Evolutionary conservation across 2,888 invertebrate genomes (phyloP), one percentile per base, ranked within the genome.

Genomic region (Coelinius sp.): DNA sequence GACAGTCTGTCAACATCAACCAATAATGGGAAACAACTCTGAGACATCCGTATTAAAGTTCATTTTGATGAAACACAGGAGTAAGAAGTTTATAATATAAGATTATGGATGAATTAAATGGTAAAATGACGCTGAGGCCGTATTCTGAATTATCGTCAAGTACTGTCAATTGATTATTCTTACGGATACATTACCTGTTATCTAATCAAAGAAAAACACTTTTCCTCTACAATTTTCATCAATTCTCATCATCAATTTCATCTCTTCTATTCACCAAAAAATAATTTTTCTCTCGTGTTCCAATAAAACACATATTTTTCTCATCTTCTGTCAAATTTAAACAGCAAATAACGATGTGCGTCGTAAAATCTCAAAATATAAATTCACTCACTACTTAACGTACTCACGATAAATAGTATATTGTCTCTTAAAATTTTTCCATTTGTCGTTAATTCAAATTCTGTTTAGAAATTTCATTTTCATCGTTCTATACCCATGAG

Each of bases 271-370:
- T n/a, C n/a, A n/a, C n/a, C n/a, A n/a, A n/a, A n/a, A n/a, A 56
- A 31, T 22, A 8, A 24, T 52, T 24, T 24, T 27, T n/a, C 31
- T 35, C 17, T 35, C n/a, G n/a, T 27, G 7, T 8, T 27, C 31
- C 31, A n/a, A 59, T 59, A 20, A 59, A 35, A 59, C 12, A 41
- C n/a, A 41, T 41, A 49, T 20, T 49, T 59, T 20, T 56, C 59
- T 59, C 59, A 20, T 20, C 59, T 31, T 6, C 14, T 20, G 3
- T 5, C 31, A 59, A 59, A 59, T 35, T 59, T 17, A 14, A 25
- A 59, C 17, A 5, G 59, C 35, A 35, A 59, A 59, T 35, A 31
- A 20, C 35, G 35, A 59, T 59, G 31, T 31, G 35, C 59, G 35
- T 59, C 17, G 59, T 14, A 14, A 35, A 27, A 56, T 53, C 6